Evolutionary conservation across 2,113 vertebrate genomes (phyloP), one percentile per base, ranked within the genome.

Genomic region (Nibea albiflora): DNA sequence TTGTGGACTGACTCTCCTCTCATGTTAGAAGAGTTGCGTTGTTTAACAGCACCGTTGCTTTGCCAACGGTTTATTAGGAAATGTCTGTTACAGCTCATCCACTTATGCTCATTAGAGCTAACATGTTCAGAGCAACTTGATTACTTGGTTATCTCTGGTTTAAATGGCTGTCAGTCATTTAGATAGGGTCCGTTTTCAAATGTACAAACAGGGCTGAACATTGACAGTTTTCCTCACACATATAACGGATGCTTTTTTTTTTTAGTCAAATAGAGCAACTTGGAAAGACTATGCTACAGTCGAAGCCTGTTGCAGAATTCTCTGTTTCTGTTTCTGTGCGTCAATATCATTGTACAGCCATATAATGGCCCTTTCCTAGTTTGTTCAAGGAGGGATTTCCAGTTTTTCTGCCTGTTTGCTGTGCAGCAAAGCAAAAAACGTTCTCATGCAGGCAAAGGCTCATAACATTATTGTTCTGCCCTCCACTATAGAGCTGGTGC

Each of bases 371-470:
- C 20, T 24, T 61, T 62, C 65, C 60, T 46, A 14, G 19, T 69
- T 81, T 77, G 63, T 79, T 72, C 56, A 61, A 62, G n/a, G 44
- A 67, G 31, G 69, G 73, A 83, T 81, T 75, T 85, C 69, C 72
- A 70, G 52, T 61, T 77, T 78, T 85, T 64, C 56, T 64, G 15
- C 16, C 26, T 44, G 54, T 83, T 75, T 73, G 22, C 31, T 52
- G 50, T 58, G 64, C 15, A 64, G 15, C 26, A 62, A 56, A 70
- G 50, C 42, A 20, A 31, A 20, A 31, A 63, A 31, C 6, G 17
- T 49, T 73, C 53, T 70, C 20, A 56, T n/a, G 31, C 74, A 60
- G 42, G 49, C 35, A 19, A n/a, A 78, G 31, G 28, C 74, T n/a
- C 67, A n/a, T n/a, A 28, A 19, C 62, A 3, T 71, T 54, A 70